phyloP scores from a whole-genome alignment of 2,888 invertebrate species.

The Cheilosia impressa region DNA sequence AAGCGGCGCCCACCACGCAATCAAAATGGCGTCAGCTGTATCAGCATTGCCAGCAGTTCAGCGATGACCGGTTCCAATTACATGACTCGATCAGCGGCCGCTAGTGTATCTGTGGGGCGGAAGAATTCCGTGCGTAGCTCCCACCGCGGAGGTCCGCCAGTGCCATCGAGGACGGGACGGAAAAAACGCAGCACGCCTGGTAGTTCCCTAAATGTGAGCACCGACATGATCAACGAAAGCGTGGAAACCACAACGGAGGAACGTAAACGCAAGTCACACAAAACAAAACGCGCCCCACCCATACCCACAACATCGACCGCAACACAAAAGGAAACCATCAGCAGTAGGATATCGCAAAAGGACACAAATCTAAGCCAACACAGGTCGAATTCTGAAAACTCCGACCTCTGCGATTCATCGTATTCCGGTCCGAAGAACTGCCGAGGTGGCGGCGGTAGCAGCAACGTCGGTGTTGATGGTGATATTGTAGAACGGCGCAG shows the following conservation, averaged over 20 bases:
- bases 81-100: conserved; percentile 78
- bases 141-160: conserved; percentile 78
- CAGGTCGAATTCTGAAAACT: conserved; percentile 45
- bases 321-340: conserved; percentile 55
- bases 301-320: conserved; percentile 81
- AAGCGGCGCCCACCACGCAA: conserved; percentile 86
- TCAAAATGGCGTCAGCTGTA: conserved; percentile 90
- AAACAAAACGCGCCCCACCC: conserved; percentile 85
- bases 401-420: conserved; percentile 62
- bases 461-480: too few relatives aligned
- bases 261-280: conserved; percentile 86
- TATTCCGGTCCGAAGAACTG: conserved; percentile 53
- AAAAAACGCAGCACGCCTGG: conserved; percentile 87
- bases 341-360: conserved; percentile 51
- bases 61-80: conserved; percentile 82
- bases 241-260: conserved; percentile 84
- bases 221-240: conserved; percentile 84
- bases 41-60: conserved; percentile 89
- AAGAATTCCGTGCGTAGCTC: conserved; percentile 80
- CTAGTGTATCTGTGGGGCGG: conserved; percentile 78
- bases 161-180: conserved; percentile 89
- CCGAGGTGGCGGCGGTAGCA: conserved; percentile 10
- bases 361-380: conserved; percentile 42
- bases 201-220: conserved; percentile 87
- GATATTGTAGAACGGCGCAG: conserved; percentile 30